Evolutionary conservation across 2,888 invertebrate species (phyloP).

Genomic region (Pristionchus fissidentatus): DNA sequence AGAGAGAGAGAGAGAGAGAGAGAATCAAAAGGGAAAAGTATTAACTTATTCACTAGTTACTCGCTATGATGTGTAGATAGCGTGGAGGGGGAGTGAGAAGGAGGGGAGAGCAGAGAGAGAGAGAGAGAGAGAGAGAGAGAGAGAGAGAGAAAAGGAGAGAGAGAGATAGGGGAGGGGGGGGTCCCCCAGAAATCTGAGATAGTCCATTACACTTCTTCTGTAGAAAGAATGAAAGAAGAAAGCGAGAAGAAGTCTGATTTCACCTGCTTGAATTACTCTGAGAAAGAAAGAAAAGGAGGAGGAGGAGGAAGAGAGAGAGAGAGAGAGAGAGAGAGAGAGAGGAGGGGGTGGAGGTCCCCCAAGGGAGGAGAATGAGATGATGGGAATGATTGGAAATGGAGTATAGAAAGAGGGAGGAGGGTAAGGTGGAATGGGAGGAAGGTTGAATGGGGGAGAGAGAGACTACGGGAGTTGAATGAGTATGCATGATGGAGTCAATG

Average conservation of each 20-base stretch:
- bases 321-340: neutral
- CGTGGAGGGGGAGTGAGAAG: neutral
- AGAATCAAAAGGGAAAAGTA: slow-evolving; percentile 21
- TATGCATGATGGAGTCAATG: neutral
- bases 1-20: neutral
- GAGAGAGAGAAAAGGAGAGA: neutral
- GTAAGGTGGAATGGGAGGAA: neutral
- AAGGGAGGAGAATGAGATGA: neutral
- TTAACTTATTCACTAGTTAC: slow-evolving; percentile 34
- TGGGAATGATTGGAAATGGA: slow-evolving; percentile 14
- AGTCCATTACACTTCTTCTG: slow-evolving; percentile 36
- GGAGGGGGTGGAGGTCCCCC: neutral
- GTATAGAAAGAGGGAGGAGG: neutral
- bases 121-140: neutral
- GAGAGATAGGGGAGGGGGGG: neutral
- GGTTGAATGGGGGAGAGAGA: slow-evolving; percentile 1
- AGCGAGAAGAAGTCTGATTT: slow-evolving; percentile 36
- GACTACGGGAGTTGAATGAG: neutral
- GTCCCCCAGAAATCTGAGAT: slow-evolving; percentile 24
- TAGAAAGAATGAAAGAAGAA: slow-evolving; percentile 25
- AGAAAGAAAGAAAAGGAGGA: neutral
- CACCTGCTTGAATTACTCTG: slow-evolving; percentile 14
- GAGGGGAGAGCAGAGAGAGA: neutral
- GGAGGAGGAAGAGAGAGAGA: neutral
- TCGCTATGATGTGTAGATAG: slow-evolving; percentile 12